phyloP scores from a whole-genome alignment of 2,888 invertebrate species.

The Coenonympha arcania region DNA sequence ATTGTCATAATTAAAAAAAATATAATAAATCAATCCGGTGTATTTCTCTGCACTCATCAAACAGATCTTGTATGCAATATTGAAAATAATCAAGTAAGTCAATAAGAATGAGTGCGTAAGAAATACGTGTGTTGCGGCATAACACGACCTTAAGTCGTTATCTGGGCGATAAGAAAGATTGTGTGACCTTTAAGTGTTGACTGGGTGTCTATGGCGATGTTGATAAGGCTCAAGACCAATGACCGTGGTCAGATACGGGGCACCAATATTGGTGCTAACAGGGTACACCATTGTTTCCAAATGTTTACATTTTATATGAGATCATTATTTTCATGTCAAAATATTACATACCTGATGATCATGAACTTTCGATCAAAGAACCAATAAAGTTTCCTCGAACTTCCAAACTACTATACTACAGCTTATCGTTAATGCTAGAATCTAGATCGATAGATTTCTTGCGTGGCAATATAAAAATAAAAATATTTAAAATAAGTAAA shows the following conservation, averaged over 20 bases:
- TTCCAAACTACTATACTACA: too few relatives aligned
- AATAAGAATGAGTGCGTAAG: conserved; percentile 21
- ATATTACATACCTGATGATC: too few relatives aligned
- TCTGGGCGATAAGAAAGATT: conserved; percentile 64
- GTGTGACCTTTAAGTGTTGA: conserved; percentile 66
- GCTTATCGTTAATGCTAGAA: too few relatives aligned
- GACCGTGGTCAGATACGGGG: conserved; percentile 53
- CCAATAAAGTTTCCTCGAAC: too few relatives aligned
- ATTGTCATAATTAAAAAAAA: too few relatives aligned
- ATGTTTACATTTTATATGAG: neutral
- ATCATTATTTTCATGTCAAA: too few relatives aligned
- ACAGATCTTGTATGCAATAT: too few relatives aligned
- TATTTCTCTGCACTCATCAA: too few relatives aligned
- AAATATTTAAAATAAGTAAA: neutral
- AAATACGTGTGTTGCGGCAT: conserved; percentile 48
- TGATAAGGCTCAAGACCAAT: conserved; percentile 64
- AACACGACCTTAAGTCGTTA: conserved; percentile 62
- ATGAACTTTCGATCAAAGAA: too few relatives aligned
- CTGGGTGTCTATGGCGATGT: conserved; percentile 50
- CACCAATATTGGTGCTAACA: neutral
- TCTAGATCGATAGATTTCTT: too few relatives aligned
- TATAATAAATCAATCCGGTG: too few relatives aligned
- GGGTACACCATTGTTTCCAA: neutral
- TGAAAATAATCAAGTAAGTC: neutral
- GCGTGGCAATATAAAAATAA: too few relatives aligned